Evolutionary conservation across 2,797 vertebrate genomes (phyloP).

Genomic region (Enoplosus armatus): DNA sequence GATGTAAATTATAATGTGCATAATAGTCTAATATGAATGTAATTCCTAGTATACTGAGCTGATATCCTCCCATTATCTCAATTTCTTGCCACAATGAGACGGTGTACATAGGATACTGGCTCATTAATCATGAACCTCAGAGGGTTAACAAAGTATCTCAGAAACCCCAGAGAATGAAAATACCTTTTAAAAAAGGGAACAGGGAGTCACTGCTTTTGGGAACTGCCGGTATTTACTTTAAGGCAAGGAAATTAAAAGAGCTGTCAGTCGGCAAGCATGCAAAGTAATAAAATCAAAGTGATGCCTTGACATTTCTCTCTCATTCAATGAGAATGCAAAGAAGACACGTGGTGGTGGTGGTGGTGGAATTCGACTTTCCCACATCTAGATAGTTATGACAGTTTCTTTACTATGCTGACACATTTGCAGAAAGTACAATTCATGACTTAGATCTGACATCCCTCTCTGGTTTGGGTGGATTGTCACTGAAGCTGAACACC

Average conservation of each 20-base stretch:
- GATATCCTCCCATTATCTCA: slow-evolving; percentile 44
- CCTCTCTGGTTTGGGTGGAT: slow-evolving; percentile 49
- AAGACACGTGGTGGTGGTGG: slow-evolving; percentile 10
- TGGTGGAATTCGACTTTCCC: slow-evolving; percentile 24
- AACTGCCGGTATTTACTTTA: slow-evolving; percentile 43
- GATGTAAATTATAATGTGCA: slow-evolving; percentile 9
- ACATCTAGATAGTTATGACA: slow-evolving; percentile 40
- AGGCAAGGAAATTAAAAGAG: slow-evolving; percentile 57
- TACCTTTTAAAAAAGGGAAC: slow-evolving; percentile 31
- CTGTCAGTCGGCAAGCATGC: slow-evolving; percentile 40
- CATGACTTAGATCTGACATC: slow-evolving; percentile 54
- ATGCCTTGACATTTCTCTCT: slow-evolving; percentile 55
- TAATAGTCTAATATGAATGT: neutral
- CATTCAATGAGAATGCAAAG: slow-evolving; percentile 32
- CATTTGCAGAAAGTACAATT: slow-evolving; percentile 41
- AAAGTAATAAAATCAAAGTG: slow-evolving; percentile 54
- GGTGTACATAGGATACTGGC: slow-evolving; percentile 38
- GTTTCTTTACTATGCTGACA: slow-evolving; percentile 42
- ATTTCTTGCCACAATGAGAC: slow-evolving; percentile 39
- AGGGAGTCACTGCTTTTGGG: slow-evolving; percentile 25
- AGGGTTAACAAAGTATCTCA: slow-evolving; percentile 35
- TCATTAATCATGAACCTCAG: slow-evolving; percentile 39
- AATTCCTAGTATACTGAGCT: neutral
- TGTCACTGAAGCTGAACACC: slow-evolving; percentile 55
- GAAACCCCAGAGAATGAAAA: slow-evolving; percentile 38